phyloP scores from a whole-genome alignment of 2,113 vertebrate species.

The Falcunculus frontatus region DNA sequence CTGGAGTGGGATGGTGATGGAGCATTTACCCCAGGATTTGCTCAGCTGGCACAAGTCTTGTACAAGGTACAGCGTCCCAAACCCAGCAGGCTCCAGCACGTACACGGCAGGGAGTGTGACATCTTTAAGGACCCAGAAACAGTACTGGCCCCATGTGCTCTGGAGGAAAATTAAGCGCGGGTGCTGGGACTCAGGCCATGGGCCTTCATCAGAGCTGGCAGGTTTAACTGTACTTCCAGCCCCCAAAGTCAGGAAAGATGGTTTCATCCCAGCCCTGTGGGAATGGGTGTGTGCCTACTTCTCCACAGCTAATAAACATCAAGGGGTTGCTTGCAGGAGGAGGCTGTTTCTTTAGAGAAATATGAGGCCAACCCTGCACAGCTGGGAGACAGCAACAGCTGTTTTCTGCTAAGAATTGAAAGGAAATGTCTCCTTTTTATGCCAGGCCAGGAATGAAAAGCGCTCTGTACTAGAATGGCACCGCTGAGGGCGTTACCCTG shows the following conservation, averaged over 20 bases:
- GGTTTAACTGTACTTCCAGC: not conserved
- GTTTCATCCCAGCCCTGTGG: not conserved
- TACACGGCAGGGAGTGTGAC: accelerated
- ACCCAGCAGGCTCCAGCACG: not conserved
- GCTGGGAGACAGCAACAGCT: not conserved
- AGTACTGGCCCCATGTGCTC: not conserved
- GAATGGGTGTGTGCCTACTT: not conserved
- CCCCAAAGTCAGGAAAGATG: not conserved
- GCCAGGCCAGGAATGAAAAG: not conserved
- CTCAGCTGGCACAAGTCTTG: not conserved
- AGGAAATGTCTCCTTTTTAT: not conserved
- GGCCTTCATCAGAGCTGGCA: not conserved
- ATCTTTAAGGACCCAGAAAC: not conserved
- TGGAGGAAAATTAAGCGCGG: not conserved
- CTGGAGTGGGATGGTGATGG: not conserved
- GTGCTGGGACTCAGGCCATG: not conserved
- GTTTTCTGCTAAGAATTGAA: not conserved
- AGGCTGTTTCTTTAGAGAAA: not conserved
- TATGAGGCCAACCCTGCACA: not conserved
- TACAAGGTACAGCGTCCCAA: not conserved
- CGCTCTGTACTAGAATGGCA: not conserved
- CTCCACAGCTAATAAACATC: not conserved
- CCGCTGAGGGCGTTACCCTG: not conserved
- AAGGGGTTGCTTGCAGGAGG: not conserved
- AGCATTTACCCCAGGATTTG: not conserved